Evolutionary conservation across 2,113 vertebrate genomes (phyloP), one percentile per base, ranked within the genome.

Genomic region (Pholis gunnellus): DNA sequence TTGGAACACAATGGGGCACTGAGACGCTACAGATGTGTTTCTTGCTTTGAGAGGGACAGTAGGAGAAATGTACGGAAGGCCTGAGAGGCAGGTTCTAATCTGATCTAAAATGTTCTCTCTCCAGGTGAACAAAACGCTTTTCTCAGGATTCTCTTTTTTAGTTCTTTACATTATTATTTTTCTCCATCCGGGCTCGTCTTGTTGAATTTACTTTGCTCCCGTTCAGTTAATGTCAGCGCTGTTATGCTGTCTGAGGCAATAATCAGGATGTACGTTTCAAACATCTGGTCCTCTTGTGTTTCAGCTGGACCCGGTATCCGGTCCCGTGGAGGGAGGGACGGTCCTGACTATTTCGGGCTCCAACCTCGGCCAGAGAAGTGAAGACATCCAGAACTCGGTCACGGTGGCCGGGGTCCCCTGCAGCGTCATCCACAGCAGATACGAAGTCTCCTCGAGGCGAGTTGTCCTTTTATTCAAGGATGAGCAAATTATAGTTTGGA

Each of bases 341-440:
- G 95, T 96, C 5, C 92, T 99, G 88, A 99, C 98, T 75, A 97
- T 99, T 92, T 96, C 95, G 46, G 98, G 98, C 76, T 99, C 98
- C 50, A 99, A 99, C 94, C 96, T 99, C 57, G 98, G 98, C 72
- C 98, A 97, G 89, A 96, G 96, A 54, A 96, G 97, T 14, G 96
- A 96, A 91, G 98, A 99, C 73, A 96, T 99, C 89, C 94, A 96
- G 92, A 93, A 95, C 94, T 97, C 94, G 0, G 97, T 99, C 82
- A 94, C 84, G 9, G 96, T 99, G 52, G 98, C 97, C 4, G 97
- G 96, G 59, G 95, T 98, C 72, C 95, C 95, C 52, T 99, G 98
- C 88, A 93, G 76, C 15, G 96, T 99, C 88, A 96, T 97, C 73
- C 90, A 93, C 59, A 95, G 94, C 92, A 94, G 95, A 93, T 99